Conservation (phyloP, 2,888 invertebrate species). For the Alviniconcha strummeri region DNA sequence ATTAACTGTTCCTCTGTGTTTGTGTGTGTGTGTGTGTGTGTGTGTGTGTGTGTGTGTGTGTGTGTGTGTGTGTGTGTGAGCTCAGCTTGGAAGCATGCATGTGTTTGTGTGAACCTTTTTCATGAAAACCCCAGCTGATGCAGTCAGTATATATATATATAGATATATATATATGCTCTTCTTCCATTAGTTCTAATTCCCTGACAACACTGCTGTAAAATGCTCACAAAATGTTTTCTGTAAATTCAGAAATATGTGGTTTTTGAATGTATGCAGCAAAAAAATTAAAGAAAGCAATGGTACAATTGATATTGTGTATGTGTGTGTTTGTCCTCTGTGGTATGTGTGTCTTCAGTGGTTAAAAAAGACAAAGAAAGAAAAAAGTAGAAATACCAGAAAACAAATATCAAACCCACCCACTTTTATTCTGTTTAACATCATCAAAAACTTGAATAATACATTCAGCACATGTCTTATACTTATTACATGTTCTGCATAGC, state of each 20-base stretch:
- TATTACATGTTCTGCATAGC: not conserved
- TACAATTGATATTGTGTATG: not conserved
- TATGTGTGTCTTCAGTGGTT: not conserved
- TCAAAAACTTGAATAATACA: too few species aligned
- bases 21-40: not conserved
- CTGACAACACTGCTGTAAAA: not conserved
- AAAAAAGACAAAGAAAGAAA: not conserved
- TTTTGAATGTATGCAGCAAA: not conserved
- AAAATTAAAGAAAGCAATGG: not conserved
- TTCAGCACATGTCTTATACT: too few species aligned
- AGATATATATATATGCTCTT: not conserved
- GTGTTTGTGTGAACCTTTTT: not conserved
- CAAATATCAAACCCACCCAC: not conserved
- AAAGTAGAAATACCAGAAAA: not conserved
- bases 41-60: not conserved
- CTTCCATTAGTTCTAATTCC: not conserved
- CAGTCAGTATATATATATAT: not conserved
- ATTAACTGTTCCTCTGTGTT: not conserved
- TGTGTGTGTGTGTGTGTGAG: not conserved
- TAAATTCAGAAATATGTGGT: too few species aligned
- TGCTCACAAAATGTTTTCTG: too few species aligned
- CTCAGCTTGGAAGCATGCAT: not conserved
- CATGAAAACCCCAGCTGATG: not conserved
- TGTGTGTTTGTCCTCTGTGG: not conserved
- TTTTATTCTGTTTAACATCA: too few species aligned